These are phyloP conservation scores for Xiphias gladius DNA, from an alignment of 2,113 vertebrate genomes.

Conservation along the genomic window DNA sequence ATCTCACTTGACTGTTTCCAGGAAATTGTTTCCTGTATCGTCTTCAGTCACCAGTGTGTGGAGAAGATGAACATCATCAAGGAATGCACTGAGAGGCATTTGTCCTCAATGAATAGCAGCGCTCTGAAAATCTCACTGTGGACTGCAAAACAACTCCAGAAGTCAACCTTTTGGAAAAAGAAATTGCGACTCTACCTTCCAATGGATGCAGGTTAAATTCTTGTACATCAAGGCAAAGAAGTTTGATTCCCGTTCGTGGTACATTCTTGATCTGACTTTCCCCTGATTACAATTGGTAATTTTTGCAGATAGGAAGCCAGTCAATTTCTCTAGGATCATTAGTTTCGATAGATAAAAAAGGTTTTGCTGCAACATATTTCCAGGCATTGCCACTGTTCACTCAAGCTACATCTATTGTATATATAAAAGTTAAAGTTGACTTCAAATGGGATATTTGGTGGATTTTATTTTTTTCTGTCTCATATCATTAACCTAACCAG, in stretches of 20 bases:
- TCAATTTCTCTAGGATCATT: neutral
- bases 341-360: neutral
- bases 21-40: slow-evolving; percentile 71
- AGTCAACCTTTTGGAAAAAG: slow-evolving; percentile 1
- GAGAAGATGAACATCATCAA: slow-evolving; percentile 55
- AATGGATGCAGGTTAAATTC: neutral
- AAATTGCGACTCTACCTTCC: neutral
- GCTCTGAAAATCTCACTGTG: slow-evolving; percentile 1
- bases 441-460: neutral
- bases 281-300: neutral
- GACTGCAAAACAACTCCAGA: slow-evolving; percentile 14
- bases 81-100: slow-evolving; percentile 46
- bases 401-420: neutral
- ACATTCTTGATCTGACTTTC: neutral
- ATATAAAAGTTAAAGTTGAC: neutral
- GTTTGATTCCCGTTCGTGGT: neutral
- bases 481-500: neutral
- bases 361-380: no score
- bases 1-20: slow-evolving; percentile 66
- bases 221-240: neutral
- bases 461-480: neutral
- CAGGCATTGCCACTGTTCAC: neutral
- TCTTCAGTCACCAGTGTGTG: slow-evolving; percentile 57
- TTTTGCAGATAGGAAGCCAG: neutral
- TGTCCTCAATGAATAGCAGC: slow-evolving; percentile 32